Base-by-base conservation (phyloP, 2,113 vertebrate species). In the Tupaia chinensis region DNA sequence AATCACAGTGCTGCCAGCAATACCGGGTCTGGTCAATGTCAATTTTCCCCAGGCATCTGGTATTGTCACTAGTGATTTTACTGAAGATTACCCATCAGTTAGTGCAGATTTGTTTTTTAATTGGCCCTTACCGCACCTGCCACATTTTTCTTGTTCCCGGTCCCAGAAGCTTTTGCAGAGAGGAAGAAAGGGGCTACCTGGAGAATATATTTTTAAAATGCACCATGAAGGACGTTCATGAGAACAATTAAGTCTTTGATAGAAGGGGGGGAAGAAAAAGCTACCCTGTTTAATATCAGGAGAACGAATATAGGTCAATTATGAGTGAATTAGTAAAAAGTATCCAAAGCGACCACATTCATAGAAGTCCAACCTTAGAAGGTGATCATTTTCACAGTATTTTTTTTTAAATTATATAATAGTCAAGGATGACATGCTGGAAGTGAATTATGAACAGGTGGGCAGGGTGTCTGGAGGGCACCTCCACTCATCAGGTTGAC, bases 51-150 rank as follows among this genome's bases (percentile, higher is more conserved):
- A 98, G 98, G 91, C 96, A 98, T 97, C 97, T 98, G 96, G 82
- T 96, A 76, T 92, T 92, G 96, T 97, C 97, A 29, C 98, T 96
- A 96, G 98, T 97, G 97, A 98, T 97, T 98, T 98, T 95, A 96
- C 97, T 86, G 97, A 97, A 98, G 97, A 98, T 98, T 98, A 98
- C 97, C 98, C 96, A 98, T 97, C 98, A 97, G 98, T 98, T 98
- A 98, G 98, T 93, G 96, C 96, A 98, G 98, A 98, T 99, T 98
- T 98, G 98, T 97, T 98, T 98, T 99, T 98, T 98, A 99, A 99
- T 98, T 98, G 98, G 97, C 83, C 97, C 96, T 97, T 32, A 89
- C 90, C 61, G 68, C 98, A 98, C 98, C 98, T 98, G 98, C 97
- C 98, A 97, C 95, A 76, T 97, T 95, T 94, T 87, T 83, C 92